phyloP scores from a whole-genome alignment of 2,888 invertebrate genomes.

The Meliscaeva auricollis region DNA sequence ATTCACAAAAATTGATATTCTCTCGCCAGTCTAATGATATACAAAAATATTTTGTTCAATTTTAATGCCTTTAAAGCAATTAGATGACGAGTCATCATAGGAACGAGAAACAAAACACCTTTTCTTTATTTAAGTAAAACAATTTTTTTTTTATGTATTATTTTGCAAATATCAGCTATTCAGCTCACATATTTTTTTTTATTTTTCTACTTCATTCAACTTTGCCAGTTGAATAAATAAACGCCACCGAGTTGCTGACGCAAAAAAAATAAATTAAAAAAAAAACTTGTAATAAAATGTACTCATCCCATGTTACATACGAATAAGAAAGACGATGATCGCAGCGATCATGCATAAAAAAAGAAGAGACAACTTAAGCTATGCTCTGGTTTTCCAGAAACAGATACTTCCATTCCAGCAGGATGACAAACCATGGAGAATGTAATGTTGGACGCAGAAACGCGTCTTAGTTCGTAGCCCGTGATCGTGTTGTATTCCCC shows the following conservation, averaged over 20 bases:
- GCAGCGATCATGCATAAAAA: slow-evolving; percentile 61
- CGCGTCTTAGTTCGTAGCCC: slow-evolving; percentile 1
- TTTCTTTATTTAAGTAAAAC: slow-evolving; percentile 23
- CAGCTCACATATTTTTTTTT: slow-evolving; percentile 56
- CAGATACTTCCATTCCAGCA: slow-evolving; percentile 33
- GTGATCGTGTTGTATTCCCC: neutral
- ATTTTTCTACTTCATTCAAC: slow-evolving; percentile 54
- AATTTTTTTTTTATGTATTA: slow-evolving; percentile 15
- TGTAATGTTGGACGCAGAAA: slow-evolving; percentile 35
- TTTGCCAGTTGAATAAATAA: slow-evolving; percentile 71
- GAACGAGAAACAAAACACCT: slow-evolving; percentile 33
- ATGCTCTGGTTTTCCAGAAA: slow-evolving; percentile 62
- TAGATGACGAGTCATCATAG: slow-evolving; percentile 9
- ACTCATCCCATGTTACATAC: slow-evolving; percentile 58
- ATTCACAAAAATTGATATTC: slow-evolving; percentile 5
- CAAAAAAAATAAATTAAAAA: slow-evolving; percentile 7
- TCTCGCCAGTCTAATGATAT: neutral
- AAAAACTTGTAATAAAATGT: slow-evolving; percentile 30
- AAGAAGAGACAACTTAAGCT: slow-evolving; percentile 41
- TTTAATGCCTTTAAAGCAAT: slow-evolving; percentile 34
- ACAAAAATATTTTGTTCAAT: slow-evolving; percentile 9
- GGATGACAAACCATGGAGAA: slow-evolving; percentile 60
- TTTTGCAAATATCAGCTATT: slow-evolving; percentile 67
- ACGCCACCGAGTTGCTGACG: slow-evolving; percentile 20
- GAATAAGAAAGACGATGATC: slow-evolving; percentile 16